Evolutionary conservation across 2,888 invertebrate genomes (phyloP).

Genomic region (Caenorhabditis wallacei): DNA sequence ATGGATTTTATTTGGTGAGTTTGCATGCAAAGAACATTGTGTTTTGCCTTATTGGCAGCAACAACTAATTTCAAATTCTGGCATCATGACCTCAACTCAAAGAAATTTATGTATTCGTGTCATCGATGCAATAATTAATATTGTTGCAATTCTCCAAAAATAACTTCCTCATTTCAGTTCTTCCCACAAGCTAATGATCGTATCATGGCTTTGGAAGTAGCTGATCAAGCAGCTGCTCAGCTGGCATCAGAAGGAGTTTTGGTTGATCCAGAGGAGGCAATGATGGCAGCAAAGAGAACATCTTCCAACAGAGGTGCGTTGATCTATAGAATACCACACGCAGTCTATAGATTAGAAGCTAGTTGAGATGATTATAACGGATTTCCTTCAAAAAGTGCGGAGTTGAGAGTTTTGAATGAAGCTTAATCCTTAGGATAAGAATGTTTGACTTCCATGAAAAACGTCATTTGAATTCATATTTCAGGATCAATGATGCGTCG

Average conservation of each 20-base stretch:
- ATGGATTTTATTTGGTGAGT: constrained; percentile 54
- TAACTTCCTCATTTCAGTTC: constrained; percentile 31
- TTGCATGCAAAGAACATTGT: neutral
- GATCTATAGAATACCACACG: neutral
- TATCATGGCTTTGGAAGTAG: constrained; percentile 46
- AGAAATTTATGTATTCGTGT: constrained; percentile 1
- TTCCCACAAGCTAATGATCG: constrained; percentile 58
- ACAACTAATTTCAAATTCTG: constrained; percentile 11
- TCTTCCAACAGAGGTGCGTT: constrained; percentile 28
- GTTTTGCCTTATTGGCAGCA: neutral
- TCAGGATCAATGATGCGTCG: constrained; percentile 49
- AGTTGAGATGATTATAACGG: neutral
- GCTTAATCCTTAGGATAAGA: neutral
- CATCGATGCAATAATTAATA: constrained; percentile 3
- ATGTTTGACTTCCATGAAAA: neutral
- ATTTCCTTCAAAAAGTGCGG: constrained; percentile 1
- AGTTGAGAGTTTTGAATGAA: neutral
- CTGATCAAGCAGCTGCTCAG: constrained; percentile 36
- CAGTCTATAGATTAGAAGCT: neutral
- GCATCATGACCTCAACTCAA: constrained; percentile 24
- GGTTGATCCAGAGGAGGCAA: constrained; percentile 39
- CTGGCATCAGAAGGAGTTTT: constrained; percentile 33
- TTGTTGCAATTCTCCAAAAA: neutral
- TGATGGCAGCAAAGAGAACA: constrained; percentile 46
- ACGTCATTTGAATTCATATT: constrained; percentile 12